Conservation (phyloP, 37 sponge, comb jelly and placozoan species). For the Haliclona indistincta region DNA sequence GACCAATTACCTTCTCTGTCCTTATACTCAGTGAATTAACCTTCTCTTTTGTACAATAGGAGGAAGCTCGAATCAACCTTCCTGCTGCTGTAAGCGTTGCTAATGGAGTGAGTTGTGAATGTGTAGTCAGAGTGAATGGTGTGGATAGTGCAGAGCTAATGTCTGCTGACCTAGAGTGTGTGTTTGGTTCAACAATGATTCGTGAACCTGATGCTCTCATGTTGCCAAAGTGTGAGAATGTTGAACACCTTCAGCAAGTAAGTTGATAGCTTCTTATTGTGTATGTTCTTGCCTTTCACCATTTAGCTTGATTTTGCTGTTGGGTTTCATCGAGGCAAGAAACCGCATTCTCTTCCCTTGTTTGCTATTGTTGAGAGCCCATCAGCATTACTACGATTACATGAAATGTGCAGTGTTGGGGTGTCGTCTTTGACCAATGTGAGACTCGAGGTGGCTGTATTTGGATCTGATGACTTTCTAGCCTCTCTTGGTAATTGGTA, state of each 20-base stretch:
- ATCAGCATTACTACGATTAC: constrained; percentile 68
- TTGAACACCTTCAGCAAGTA: constrained; percentile 64
- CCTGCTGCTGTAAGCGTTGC: constrained; percentile 35
- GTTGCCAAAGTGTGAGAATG: constrained; percentile 85
- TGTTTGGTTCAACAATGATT: constrained; percentile 1
- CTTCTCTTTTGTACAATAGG: constrained; percentile 25
- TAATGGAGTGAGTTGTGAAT: constrained; percentile 34
- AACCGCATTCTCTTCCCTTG: constrained; percentile 51
- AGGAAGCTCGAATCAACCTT: constrained; percentile 52
- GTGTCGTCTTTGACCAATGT: not conserved
- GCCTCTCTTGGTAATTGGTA: constrained; percentile 56
- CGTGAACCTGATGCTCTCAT: constrained; percentile 77
- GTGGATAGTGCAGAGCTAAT: constrained; percentile 58
- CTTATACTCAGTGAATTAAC: too few relatives aligned
- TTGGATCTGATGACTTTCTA: constrained; percentile 91
- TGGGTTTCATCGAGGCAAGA: not conserved
- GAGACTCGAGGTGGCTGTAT: constrained; percentile 51
- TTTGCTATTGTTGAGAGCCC: constrained; percentile 82
- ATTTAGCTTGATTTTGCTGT: constrained; percentile 36
- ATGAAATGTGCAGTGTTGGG: constrained; percentile 66
- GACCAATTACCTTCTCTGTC: too few relatives aligned
- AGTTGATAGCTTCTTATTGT: not conserved
- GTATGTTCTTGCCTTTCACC: not conserved
- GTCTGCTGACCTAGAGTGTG: constrained; percentile 53
- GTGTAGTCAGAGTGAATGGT: constrained; percentile 81